Percentiles rank a stretch among this genome's conserved stretches.
phyloP scores from a whole-genome alignment of 1,140 invertebrate species.

The Eubasilissa regina region DNA sequence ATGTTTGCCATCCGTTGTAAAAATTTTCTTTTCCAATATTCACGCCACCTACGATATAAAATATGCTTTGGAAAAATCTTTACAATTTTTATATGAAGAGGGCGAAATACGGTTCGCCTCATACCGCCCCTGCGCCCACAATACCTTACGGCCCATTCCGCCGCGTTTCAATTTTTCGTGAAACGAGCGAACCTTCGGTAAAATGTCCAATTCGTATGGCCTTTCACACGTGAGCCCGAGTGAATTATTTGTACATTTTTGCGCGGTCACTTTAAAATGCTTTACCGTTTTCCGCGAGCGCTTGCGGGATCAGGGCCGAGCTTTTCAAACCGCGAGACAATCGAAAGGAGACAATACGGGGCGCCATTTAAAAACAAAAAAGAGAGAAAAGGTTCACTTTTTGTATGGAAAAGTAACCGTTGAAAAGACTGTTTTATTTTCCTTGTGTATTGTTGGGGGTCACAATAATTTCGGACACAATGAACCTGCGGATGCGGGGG shows the following conservation, averaged over 20 bases:
- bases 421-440: slow-evolving; percentile 60
- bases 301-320: slow-evolving; percentile 28
- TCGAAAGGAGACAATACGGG: slow-evolving; percentile 61
- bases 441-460: slow-evolving; percentile 44
- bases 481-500: slow-evolving; percentile 46
- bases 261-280: slow-evolving; percentile 27
- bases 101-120: slow-evolving; percentile 28
- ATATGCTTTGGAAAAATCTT: slow-evolving; percentile 37
- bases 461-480: slow-evolving; percentile 60
- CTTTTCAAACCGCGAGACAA: slow-evolving; percentile 60
- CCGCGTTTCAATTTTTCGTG: neutral
- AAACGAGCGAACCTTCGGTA: neutral
- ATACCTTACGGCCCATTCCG: slow-evolving; percentile 33
- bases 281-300: slow-evolving; percentile 34
- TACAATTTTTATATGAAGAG: slow-evolving; percentile 46
- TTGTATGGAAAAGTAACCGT: slow-evolving; percentile 60
- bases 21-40: slow-evolving; percentile 19
- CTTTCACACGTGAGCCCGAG: neutral
- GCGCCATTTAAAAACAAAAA: slow-evolving; percentile 61
- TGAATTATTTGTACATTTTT: neutral
- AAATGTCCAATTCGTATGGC: neutral
- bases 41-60: slow-evolving; percentile 9
- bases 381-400: slow-evolving; percentile 61
- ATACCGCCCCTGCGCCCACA: slow-evolving; percentile 20
- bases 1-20: neutral